Conservation (phyloP, 2,113 vertebrate species). For the Lagopus leucura region DNA sequence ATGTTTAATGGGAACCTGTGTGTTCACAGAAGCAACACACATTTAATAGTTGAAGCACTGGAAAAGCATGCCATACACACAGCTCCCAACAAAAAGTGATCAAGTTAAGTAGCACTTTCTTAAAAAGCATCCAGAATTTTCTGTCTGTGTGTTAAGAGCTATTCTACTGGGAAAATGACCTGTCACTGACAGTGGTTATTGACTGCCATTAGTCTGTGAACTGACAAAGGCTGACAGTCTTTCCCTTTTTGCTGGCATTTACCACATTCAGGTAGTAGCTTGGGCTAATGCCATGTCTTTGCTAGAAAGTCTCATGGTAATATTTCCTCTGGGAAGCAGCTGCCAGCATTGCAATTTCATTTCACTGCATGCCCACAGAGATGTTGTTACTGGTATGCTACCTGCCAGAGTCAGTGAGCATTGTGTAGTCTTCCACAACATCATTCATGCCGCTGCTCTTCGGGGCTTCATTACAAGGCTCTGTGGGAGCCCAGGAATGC, state of each 20-base stretch:
- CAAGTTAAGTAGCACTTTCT: neutral
- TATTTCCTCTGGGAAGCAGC: neutral
- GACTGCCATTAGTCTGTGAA: neutral
- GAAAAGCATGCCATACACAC: neutral
- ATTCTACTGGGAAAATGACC: neutral
- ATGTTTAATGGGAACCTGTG: neutral
- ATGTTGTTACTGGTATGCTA: neutral
- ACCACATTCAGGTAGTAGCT: neutral
- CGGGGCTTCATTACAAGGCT: neutral
- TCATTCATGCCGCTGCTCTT: neutral
- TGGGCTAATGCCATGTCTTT: neutral
- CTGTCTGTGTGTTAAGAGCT: neutral
- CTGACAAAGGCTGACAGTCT: neutral
- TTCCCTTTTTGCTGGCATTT: neutral
- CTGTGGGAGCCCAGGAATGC: neutral
- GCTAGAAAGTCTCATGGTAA: neutral
- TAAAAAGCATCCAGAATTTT: neutral
- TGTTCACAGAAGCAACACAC: neutral
- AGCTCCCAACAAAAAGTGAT: neutral
- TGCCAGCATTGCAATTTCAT: neutral
- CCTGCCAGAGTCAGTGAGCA: neutral
- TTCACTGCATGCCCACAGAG: rapidly evolving
- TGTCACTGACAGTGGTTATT: neutral
- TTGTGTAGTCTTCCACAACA: neutral
- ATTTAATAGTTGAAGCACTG: neutral